These are phyloP conservation scores for Leiothrix lutea DNA, from an alignment of 2,113 vertebrate species.

Conservation along the genomic window DNA sequence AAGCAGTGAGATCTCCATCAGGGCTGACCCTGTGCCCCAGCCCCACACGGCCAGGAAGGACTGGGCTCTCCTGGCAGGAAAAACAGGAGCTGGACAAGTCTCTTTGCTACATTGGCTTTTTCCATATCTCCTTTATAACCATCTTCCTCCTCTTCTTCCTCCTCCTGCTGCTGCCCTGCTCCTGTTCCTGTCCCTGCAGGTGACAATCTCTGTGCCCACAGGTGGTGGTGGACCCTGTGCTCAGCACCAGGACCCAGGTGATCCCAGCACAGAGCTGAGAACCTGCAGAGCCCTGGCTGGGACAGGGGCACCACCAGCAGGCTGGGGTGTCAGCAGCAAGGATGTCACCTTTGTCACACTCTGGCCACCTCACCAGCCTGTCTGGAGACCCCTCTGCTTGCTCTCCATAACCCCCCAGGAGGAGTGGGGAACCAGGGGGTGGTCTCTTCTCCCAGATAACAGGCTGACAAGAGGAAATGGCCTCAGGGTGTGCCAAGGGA, in stretches of 20 bases:
- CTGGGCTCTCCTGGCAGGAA: fast-evolving
- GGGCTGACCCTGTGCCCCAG: not conserved
- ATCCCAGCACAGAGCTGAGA: not conserved
- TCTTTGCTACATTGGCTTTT: not conserved
- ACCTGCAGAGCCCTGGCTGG: fast-evolving
- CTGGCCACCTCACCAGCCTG: fast-evolving
- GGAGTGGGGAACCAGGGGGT: fast-evolving
- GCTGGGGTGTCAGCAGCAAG: not conserved
- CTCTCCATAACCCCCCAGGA: not conserved
- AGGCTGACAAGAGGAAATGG: not conserved
- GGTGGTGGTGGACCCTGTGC: not conserved
- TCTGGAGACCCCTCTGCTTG: not conserved
- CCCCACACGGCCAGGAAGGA: not conserved
- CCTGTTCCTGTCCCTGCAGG: too few species aligned
- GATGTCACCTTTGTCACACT: fast-evolving
- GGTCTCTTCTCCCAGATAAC: not conserved
- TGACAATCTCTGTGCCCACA: fast-evolving
- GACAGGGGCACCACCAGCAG: not conserved
- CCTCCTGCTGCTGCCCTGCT: not conserved
- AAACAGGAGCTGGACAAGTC: not conserved
- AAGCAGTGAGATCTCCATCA: not conserved
- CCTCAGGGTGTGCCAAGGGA: too few species aligned
- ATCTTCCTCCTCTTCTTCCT: not conserved
- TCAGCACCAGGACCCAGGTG: not conserved
- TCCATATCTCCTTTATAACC: not conserved